Evolutionary conservation across 2,888 invertebrate species (phyloP).

Genomic region (Lobophora halterata): DNA sequence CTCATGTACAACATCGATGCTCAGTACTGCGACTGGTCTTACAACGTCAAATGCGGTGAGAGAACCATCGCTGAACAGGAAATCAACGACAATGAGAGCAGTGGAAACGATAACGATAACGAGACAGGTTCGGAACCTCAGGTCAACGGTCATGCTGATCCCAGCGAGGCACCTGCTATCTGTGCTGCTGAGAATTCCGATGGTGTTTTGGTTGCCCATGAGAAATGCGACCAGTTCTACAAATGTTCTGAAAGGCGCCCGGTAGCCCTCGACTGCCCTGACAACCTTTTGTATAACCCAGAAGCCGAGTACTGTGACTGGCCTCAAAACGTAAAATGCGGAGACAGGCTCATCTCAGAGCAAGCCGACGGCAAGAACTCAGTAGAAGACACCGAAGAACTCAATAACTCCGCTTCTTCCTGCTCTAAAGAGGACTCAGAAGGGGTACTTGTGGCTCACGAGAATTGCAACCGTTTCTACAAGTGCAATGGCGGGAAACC

Average conservation of each 20-base stretch:
- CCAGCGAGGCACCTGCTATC: constrained; percentile 18
- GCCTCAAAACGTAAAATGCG: constrained; percentile 27
- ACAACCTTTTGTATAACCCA: constrained; percentile 22
- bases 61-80: constrained; percentile 15
- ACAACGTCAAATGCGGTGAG: constrained; percentile 18
- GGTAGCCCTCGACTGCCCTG: constrained; percentile 14
- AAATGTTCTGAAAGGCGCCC: constrained; percentile 18
- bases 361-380: constrained; percentile 9
- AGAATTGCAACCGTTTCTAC: constrained; percentile 15
- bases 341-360: constrained; percentile 9
- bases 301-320: constrained; percentile 24
- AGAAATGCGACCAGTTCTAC: constrained; percentile 28
- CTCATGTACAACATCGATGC: constrained; percentile 16
- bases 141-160: constrained; percentile 17
- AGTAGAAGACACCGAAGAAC: not conserved
- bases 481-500: constrained; percentile 15
- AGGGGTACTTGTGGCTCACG: constrained; percentile 3
- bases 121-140: too few species aligned
- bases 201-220: constrained; percentile 28
- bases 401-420: too few species aligned
- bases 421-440: not conserved
- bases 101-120: not conserved
- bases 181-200: constrained; percentile 18
- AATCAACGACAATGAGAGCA: constrained; percentile 1
- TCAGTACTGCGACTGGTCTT: constrained; percentile 24